Base-by-base conservation (phyloP, 2,113 vertebrate genomes). In the Falco punctatus region DNA sequence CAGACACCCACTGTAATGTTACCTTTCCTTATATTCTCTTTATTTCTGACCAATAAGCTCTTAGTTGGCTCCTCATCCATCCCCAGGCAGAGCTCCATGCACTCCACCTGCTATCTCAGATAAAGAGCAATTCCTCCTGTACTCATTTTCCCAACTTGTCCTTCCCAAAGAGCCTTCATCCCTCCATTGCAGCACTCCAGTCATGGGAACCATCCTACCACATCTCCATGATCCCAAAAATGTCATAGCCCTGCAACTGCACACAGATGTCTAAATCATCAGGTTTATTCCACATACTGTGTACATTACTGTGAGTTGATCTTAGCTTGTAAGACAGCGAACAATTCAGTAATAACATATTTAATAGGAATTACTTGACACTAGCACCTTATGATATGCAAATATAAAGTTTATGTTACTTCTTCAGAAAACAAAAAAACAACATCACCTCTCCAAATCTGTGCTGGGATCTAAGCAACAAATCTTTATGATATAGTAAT, bases 381-480 rank as follows among this genome's bases (percentile, higher is more conserved):
- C 5, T 16, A 49, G 4, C 21, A 81, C 14, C 15, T 23, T 61
- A 22, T 17, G 14, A 80, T 23, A 74, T 55, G 19, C 2, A 74
- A 51, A 71, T 12, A 42, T 19, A n/a, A 89, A 40, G 10, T 61
- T 74, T 51, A 24, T 58, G 32, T 19, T 46, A 12, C 3, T 2
- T 71, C 26, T 48, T 57, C 51, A 61, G 38, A 67, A 72, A 82
- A 44, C 4, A 69, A 65, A 38, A 38, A 38, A 38, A 15, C 5
- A 54, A 11, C 4, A 18, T 0, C 7, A 3, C 3, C 1, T 57
- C 11, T 51, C 27, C 3, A 20, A 78, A 67, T 42, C 16, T 40
- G 4, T 78, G 6, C 16, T 58, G 15, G 8, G 17, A 64, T 33
- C 38, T 90, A 81, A 59, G 4, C 22, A 72, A 35, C 11, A 8